Evolutionary conservation across 1,140 invertebrate genomes (phyloP), one percentile per base, ranked within the genome.

Genomic region (Lordiphosa stackelbergi): DNA sequence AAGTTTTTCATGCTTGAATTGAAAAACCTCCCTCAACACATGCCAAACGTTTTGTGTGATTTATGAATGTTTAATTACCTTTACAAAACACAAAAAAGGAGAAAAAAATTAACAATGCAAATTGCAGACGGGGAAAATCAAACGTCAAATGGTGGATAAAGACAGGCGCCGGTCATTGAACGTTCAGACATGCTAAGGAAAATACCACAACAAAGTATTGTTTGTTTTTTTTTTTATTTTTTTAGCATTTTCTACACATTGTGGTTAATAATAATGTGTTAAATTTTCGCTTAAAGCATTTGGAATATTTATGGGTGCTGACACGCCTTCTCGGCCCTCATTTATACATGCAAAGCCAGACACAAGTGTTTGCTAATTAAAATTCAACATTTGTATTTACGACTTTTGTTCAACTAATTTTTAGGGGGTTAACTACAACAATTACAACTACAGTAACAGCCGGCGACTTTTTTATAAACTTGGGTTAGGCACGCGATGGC

Each of bases 81-180:
- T 12, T 63, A 42, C n/a, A 28, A 13, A 8, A 48, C 43, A 12
- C 5, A 43, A 38, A 31, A 41, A 24, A 16, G 16, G 22, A 24
- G 22, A 24, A 59, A 24, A 59, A 57, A 73, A 78, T 77, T 59
- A 77, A 77, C 63, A 77, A 77, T 77, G 73, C 73, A 77, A 77
- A 77, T 77, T 57, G 55, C 64, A 36, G 11, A 22, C 11, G 48
- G n/a, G 19, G 8, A 13, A 19, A 28, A 51, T 22, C 31, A 46
- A 46, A 46, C 9, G 43, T 12, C 43, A 46, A 28, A 12, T 13
- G n/a, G n/a, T n/a, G n/a, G n/a, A n/a, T n/a, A n/a, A 22, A 19
- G 13, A 13, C 40, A 9, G 24, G 19, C 34, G 28, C 6, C 46
- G 62, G 62, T 65, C 62, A 38, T 65, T 65, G 62, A 65, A 64